These are phyloP conservation scores for Perccottus glenii DNA, from an alignment of 2,113 vertebrate species.

Conservation along the genomic window DNA sequence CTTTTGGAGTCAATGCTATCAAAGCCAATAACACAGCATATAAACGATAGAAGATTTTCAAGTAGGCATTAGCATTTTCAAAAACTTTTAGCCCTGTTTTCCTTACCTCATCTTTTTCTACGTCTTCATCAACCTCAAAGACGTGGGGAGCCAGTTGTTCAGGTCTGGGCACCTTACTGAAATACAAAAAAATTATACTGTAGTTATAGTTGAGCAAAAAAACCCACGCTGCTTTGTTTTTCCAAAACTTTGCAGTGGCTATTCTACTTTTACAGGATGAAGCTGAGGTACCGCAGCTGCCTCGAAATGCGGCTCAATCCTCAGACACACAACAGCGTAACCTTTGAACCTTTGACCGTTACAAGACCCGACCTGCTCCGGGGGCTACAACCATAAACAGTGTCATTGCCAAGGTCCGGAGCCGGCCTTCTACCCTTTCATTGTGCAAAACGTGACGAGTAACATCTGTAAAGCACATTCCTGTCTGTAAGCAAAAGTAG, in stretches of 20 bases:
- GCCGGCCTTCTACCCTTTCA: slow-evolving; percentile 14
- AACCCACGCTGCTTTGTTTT: background rate
- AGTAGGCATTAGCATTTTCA: background rate
- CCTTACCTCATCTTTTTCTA: slow-evolving; percentile 95
- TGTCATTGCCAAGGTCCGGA: slow-evolving; percentile 30
- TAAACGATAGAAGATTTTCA: background rate
- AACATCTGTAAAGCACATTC: slow-evolving; percentile 66
- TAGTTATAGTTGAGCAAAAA: background rate
- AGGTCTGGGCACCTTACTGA: slow-evolving; percentile 87
- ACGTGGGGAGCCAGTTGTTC: slow-evolving; percentile 92
- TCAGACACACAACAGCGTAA: slow-evolving; percentile 19
- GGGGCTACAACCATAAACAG: slow-evolving; percentile 39
- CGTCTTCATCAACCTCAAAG: slow-evolving; percentile 98
- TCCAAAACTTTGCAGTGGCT: background rate
- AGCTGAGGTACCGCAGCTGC: slow-evolving; percentile 12
- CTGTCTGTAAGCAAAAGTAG: slow-evolving; percentile 28
- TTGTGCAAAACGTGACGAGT: slow-evolving; percentile 28
- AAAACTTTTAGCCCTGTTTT: background rate
- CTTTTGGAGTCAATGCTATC: background rate
- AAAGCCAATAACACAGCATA: background rate
- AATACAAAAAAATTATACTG: slow-evolving; percentile 34
- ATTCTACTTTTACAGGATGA: slow-evolving; percentile 9
- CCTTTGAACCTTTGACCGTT: slow-evolving; percentile 44
- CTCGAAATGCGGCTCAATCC: slow-evolving; percentile 28
- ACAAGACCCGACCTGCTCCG: slow-evolving; percentile 22